Percentiles rank a stretch among this genome's conserved stretches.
phyloP scores from a whole-genome alignment of 92 coral and sea anemone genomes.

The Heteractis magnifica region DNA sequence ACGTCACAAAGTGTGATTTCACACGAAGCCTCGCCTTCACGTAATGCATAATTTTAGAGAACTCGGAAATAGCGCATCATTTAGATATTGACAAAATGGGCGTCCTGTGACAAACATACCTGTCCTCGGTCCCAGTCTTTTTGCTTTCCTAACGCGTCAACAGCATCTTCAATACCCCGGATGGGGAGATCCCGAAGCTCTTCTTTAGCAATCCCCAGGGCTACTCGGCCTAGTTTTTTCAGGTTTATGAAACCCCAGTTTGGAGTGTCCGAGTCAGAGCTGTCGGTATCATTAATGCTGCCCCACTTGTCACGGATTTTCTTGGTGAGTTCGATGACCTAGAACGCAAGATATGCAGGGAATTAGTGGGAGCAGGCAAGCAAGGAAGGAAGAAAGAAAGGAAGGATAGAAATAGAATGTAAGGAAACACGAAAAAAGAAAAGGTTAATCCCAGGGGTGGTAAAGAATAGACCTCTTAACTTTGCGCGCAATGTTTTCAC shows the following conservation, averaged over 20 bases:
- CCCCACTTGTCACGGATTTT: constrained; percentile 84
- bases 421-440: too few species aligned
- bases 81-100: neutral
- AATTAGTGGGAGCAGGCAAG: neutral
- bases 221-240: constrained; percentile 82
- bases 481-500: too few species aligned
- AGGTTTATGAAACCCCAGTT: constrained; percentile 91
- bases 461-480: too few species aligned
- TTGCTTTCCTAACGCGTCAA: constrained; percentile 83
- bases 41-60: too few species aligned
- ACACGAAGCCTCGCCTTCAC: too few species aligned
- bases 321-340: constrained; percentile 79
- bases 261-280: constrained; percentile 67
- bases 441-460: too few species aligned
- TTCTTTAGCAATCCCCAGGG: constrained; percentile 89
- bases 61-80: too few species aligned
- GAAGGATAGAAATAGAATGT: neutral
- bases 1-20: too few species aligned
- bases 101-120: constrained; percentile 36
- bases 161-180: constrained; percentile 92
- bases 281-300: constrained; percentile 77
- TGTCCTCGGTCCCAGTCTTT: constrained; percentile 98
- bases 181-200: constrained; percentile 82
- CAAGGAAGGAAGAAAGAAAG: neutral
- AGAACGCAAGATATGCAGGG: neutral